These are phyloP conservation scores for Quadroppia sp. DNA, from an alignment of 2,888 invertebrate genomes.

Conservation along the genomic window DNA sequence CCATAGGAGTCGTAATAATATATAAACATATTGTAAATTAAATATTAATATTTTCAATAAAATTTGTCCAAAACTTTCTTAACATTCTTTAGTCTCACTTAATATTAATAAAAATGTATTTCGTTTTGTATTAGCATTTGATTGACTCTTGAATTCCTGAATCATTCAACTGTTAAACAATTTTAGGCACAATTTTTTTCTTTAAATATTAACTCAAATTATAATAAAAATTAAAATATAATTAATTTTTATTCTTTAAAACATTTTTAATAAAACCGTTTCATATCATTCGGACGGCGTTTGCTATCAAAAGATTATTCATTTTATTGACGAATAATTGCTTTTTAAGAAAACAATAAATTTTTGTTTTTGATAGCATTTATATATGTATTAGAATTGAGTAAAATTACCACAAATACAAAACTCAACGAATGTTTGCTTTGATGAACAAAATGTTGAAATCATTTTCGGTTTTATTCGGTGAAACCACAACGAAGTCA, in stretches of 20 bases:
- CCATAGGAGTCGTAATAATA: constrained; percentile 1
- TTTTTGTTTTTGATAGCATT: not conserved
- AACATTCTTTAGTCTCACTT: too few species aligned
- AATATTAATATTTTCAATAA: too few species aligned
- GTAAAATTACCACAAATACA: constrained; percentile 31
- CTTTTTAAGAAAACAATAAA: not conserved
- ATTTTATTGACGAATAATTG: not conserved
- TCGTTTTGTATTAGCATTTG: not conserved
- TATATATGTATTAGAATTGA: constrained; percentile 19
- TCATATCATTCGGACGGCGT: constrained; percentile 6
- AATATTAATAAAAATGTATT: too few species aligned
- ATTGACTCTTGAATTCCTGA: not conserved
- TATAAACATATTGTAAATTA: not conserved
- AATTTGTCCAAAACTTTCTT: too few species aligned
- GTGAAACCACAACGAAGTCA: not conserved
- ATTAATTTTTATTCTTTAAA: too few species aligned
- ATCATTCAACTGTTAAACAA: not conserved
- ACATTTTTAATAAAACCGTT: constrained; percentile 1
- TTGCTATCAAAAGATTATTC: constrained; percentile 5
- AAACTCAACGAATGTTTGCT: constrained; percentile 20
- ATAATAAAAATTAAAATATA: not conserved
- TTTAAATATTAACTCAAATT: constrained; percentile 13
- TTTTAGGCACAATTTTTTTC: constrained; percentile 12
- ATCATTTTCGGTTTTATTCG: not conserved
- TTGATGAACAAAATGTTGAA: not conserved